phyloP scores from a whole-genome alignment of 2,797 vertebrate genomes.

The Poecile montanus region DNA sequence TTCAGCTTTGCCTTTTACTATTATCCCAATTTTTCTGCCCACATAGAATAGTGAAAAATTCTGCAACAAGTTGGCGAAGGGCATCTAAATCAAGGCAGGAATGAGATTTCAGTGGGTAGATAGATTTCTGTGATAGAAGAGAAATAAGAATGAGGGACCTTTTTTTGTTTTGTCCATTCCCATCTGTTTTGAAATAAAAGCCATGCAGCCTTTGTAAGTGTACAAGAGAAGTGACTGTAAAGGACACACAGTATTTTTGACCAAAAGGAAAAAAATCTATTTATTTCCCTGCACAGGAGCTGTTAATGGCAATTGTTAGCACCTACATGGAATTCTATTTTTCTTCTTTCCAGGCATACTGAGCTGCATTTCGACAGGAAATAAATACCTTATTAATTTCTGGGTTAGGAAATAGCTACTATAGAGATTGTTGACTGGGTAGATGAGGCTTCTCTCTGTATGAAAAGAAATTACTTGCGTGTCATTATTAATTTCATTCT shows the following conservation, averaged over 20 bases:
- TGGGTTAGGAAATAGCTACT: neutral
- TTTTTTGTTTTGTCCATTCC: slow-evolving; percentile 3
- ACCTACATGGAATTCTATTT: neutral
- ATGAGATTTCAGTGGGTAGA: slow-evolving; percentile 1
- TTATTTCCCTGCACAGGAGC: neutral
- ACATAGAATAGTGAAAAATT: neutral
- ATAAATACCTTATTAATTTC: slow-evolving; percentile 13
- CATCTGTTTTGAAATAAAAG: slow-evolving; percentile 39
- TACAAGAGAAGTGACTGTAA: neutral
- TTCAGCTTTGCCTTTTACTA: neutral
- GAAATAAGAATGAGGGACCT: neutral
- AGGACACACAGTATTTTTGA: neutral
- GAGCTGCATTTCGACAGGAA: neutral
- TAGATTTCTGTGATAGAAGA: neutral
- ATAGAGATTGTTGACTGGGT: neutral
- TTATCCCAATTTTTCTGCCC: neutral
- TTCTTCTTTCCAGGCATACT: neutral
- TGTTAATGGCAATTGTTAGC: neutral
- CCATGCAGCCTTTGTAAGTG: neutral
- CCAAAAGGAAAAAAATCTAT: neutral
- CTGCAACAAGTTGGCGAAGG: neutral
- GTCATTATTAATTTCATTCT: neutral
- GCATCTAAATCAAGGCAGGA: slow-evolving; percentile 22
- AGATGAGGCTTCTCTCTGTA: neutral
- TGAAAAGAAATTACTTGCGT: neutral